Conservation (phyloP, 2,888 invertebrate species). For the Macrosiphum euphorbiae region DNA sequence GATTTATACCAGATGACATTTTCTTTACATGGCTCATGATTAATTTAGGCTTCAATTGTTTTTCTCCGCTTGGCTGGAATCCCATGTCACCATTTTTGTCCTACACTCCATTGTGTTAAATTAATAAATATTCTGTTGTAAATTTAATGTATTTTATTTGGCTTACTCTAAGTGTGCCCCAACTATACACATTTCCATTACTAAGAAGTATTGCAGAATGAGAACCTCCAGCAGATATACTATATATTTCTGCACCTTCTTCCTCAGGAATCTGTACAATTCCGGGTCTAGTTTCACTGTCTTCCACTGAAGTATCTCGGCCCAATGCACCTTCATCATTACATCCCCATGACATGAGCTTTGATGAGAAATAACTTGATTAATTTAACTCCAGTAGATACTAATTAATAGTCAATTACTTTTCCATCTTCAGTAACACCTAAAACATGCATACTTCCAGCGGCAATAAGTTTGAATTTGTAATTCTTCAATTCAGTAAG, state of each 20-base stretch:
- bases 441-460: conserved; percentile 97
- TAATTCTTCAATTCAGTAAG: conserved; percentile 58
- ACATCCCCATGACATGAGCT: conserved; percentile 92
- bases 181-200: conserved; percentile 89
- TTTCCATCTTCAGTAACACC: conserved; percentile 83
- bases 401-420: conserved; percentile 71
- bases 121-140: background rate
- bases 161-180: conserved; percentile 92
- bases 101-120: conserved; percentile 70
- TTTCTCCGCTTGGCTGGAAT: conserved; percentile 76
- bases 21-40: conserved; percentile 80
- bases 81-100: conserved; percentile 95
- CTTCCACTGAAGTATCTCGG: conserved; percentile 82
- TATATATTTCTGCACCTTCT: conserved; percentile 75
- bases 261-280: conserved; percentile 76
- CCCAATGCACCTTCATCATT: conserved; percentile 98
- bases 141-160: background rate
- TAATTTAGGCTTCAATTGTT: conserved; percentile 75
- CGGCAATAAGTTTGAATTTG: conserved; percentile 70
- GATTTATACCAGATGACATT: conserved; percentile 92
- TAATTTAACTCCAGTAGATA: background rate
- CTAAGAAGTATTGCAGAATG: conserved; percentile 90
- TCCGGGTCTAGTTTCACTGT: conserved; percentile 81
- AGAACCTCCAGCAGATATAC: conserved; percentile 93
- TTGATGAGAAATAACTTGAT: conserved; percentile 66